Percentiles rank a stretch among this genome's conserved stretches.
phyloP scores from a whole-genome alignment of 2,888 invertebrate genomes.

The Temnothorax ravouxi region DNA sequence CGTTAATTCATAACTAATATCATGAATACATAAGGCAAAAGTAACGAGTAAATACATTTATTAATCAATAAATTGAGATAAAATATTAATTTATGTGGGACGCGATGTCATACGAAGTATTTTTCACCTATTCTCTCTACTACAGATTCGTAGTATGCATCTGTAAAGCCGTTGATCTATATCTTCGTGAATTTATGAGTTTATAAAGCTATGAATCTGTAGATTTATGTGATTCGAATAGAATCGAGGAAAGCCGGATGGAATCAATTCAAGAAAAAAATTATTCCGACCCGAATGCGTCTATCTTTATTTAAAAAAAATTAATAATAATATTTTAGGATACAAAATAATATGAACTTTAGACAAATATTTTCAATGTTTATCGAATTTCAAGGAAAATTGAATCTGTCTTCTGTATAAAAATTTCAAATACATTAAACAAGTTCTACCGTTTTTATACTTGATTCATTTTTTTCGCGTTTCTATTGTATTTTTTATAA shows the following conservation, averaged over 20 bases:
- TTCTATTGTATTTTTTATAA: not conserved
- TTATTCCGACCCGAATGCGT: slow-evolving; percentile 6
- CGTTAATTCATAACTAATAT: slow-evolving; percentile 2
- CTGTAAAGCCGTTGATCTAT: slow-evolving; percentile 55
- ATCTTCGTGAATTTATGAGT: slow-evolving; percentile 51
- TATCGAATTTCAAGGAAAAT: not conserved
- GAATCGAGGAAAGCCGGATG: slow-evolving; percentile 21
- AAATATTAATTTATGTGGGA: slow-evolving; percentile 23
- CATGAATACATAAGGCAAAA: not conserved
- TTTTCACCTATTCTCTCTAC: slow-evolving; percentile 30
- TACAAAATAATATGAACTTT: not conserved
- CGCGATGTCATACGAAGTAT: slow-evolving; percentile 35
- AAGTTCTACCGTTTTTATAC: not conserved
- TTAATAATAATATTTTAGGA: not conserved
- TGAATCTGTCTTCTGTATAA: too few species aligned
- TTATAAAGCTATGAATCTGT: slow-evolving; percentile 55
- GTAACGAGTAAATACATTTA: not conserved
- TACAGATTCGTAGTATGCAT: slow-evolving; percentile 14
- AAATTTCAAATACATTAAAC: not conserved
- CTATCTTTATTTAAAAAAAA: not conserved
- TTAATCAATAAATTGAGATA: slow-evolving; percentile 16
- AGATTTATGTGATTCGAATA: slow-evolving; percentile 51
- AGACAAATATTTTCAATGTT: not conserved
- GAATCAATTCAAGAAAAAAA: slow-evolving; percentile 32
- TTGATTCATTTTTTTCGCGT: not conserved